phyloP scores from a whole-genome alignment of 2,888 invertebrate genomes.

The Petrophora chlorosata region DNA sequence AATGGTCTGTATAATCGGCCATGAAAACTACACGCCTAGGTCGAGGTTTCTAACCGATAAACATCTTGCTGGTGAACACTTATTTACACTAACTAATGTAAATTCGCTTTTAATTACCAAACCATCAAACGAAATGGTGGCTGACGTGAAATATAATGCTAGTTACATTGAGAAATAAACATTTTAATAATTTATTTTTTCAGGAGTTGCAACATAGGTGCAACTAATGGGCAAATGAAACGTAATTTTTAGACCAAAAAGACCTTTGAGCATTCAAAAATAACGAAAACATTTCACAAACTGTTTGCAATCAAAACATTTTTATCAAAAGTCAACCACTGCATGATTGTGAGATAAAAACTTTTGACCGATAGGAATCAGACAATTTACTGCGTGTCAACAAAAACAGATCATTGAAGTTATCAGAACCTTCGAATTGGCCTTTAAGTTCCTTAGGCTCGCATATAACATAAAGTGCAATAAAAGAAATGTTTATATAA shows the following conservation, averaged over 20 bases:
- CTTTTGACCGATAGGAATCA: background rate
- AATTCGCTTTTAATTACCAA: slow-evolving; percentile 13
- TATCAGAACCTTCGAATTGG: background rate
- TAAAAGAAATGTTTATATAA: slow-evolving; percentile 3
- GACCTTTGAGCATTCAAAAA: too few species aligned
- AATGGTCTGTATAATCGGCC: slow-evolving; percentile 9
- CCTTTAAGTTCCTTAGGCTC: background rate
- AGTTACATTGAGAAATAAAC: too few species aligned
- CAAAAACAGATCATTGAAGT: background rate
- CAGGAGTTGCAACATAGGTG: too few species aligned
- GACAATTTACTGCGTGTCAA: background rate
- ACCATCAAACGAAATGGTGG: too few species aligned
- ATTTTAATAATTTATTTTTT: background rate
- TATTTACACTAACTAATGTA: slow-evolving; percentile 11
- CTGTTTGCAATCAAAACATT: background rate
- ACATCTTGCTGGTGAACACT: slow-evolving; percentile 13
- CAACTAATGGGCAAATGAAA: too few species aligned
- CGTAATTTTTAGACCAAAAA: too few species aligned
- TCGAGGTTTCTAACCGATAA: slow-evolving; percentile 18
- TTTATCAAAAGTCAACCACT: background rate
- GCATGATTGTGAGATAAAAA: background rate
- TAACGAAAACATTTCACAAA: too few species aligned
- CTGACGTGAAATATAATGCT: too few species aligned
- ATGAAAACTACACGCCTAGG: slow-evolving; percentile 11
- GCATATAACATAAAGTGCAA: background rate